Evolutionary conservation across 2,113 vertebrate genomes (phyloP).

Genomic region (Embiotoca jacksoni): DNA sequence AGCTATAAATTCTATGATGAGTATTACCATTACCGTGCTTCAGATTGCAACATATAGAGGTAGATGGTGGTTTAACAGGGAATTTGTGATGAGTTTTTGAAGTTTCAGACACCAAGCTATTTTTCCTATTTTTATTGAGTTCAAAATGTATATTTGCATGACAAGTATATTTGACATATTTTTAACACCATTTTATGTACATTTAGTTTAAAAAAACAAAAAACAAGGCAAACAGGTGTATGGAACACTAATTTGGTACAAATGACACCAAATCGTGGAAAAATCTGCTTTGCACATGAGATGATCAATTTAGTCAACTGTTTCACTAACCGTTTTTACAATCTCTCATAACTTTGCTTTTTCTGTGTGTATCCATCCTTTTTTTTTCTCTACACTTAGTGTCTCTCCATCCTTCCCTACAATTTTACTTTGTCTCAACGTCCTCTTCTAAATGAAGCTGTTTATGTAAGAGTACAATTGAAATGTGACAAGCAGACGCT

Average conservation of each 20-base stretch:
- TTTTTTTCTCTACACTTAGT: constrained; percentile 1
- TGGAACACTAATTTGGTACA: background rate
- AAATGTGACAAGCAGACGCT: constrained; percentile 35
- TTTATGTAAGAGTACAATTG: constrained; percentile 57
- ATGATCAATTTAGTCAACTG: background rate
- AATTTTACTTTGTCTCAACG: constrained; percentile 36
- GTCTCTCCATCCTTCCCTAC: constrained; percentile 25
- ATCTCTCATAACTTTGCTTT: background rate
- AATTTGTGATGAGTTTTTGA: background rate
- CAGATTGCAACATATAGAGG: too few relatives aligned
- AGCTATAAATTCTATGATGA: too few relatives aligned
- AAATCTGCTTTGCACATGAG: background rate
- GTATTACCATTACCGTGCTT: too few relatives aligned
- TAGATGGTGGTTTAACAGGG: too few relatives aligned
- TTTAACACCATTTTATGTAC: background rate
- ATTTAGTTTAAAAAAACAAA: background rate
- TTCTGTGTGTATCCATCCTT: background rate
- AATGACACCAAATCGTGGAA: background rate
- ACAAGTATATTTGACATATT: background rate
- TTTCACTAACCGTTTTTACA: background rate
- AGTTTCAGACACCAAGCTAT: background rate
- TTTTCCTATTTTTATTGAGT: background rate
- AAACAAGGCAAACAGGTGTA: background rate
- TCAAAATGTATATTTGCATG: background rate
- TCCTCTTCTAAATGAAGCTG: constrained; percentile 45